Evolutionary conservation across 2,797 vertebrate genomes (phyloP).

Genomic region (Enteromius trimaculatus): DNA sequence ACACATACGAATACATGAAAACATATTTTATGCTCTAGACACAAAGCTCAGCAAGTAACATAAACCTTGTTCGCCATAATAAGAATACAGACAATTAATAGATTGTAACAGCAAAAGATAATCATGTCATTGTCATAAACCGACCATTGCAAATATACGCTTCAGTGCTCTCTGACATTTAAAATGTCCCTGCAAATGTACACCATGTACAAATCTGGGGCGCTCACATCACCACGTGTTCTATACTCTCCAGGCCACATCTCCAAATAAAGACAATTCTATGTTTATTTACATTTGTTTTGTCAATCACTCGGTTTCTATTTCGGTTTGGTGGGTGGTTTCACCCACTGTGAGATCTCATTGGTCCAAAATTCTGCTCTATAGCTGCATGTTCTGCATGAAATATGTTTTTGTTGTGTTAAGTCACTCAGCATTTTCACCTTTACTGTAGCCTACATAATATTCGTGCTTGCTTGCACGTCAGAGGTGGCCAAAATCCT

Average conservation of each 20-base stretch:
- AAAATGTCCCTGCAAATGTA: slow-evolving; percentile 1
- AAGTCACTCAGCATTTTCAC: not conserved
- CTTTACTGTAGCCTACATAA: not conserved
- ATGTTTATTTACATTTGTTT: not conserved
- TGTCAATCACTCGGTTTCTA: not conserved
- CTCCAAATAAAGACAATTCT: not conserved
- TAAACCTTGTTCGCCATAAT: not conserved
- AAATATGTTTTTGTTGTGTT: not conserved
- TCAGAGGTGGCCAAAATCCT: not conserved
- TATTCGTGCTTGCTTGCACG: not conserved
- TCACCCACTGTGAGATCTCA: not conserved
- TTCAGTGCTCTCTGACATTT: slow-evolving; percentile 5
- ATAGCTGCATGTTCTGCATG: not conserved
- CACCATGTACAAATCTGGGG: not conserved
- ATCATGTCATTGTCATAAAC: not conserved
- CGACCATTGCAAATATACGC: not conserved
- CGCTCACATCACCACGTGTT: not conserved
- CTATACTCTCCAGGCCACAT: not conserved
- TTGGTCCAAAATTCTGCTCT: not conserved
- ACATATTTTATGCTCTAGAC: not conserved
- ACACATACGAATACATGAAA: not conserved
- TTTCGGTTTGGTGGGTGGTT: not conserved
- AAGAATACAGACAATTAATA: not conserved
- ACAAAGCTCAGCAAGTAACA: not conserved
- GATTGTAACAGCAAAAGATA: not conserved